Conservation (phyloP, 2,797 vertebrate species). For the Lates japonicus region DNA sequence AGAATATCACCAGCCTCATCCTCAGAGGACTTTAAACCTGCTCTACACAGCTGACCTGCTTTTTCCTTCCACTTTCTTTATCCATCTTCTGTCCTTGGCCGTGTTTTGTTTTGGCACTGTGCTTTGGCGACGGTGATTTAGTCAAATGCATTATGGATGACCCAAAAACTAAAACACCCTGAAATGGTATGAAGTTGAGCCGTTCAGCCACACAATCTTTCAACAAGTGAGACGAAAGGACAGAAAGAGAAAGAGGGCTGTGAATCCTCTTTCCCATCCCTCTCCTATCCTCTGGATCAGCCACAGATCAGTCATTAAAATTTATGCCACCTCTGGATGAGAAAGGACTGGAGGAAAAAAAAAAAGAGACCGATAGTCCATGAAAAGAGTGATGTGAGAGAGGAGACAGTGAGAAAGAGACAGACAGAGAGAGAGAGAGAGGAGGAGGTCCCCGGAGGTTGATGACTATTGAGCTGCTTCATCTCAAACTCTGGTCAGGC, state of each 20-base stretch:
- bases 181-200: constrained; percentile 16
- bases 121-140: constrained; percentile 28
- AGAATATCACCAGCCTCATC: neutral
- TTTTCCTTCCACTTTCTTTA: constrained; percentile 18
- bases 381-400: constrained; percentile 62
- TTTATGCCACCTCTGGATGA: constrained; percentile 61
- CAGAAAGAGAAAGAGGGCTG: constrained; percentile 8
- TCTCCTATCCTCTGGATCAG: constrained; percentile 45
- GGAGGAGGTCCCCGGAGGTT: constrained; percentile 49
- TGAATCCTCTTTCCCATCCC: constrained; percentile 23
- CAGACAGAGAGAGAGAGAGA: neutral
- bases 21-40: neutral
- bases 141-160: constrained; percentile 60
- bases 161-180: constrained; percentile 28
- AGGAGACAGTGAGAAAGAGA: constrained; percentile 34
- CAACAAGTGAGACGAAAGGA: constrained; percentile 25
- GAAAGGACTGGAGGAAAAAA: constrained; percentile 24
- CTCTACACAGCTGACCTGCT: neutral
- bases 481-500: constrained; percentile 49
- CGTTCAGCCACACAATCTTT: constrained; percentile 30
- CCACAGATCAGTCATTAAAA: constrained; percentile 66
- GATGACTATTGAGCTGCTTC: constrained; percentile 62
- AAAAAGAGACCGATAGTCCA: constrained; percentile 38
- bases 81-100: constrained; percentile 28
- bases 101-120: constrained; percentile 29